A percentile compares a stretch with the other conserved stretches of the same genome.
These are phyloP conservation scores for Ectropis grisescens DNA, from an alignment of 1,140 invertebrate species.

Conservation along the genomic window DNA sequence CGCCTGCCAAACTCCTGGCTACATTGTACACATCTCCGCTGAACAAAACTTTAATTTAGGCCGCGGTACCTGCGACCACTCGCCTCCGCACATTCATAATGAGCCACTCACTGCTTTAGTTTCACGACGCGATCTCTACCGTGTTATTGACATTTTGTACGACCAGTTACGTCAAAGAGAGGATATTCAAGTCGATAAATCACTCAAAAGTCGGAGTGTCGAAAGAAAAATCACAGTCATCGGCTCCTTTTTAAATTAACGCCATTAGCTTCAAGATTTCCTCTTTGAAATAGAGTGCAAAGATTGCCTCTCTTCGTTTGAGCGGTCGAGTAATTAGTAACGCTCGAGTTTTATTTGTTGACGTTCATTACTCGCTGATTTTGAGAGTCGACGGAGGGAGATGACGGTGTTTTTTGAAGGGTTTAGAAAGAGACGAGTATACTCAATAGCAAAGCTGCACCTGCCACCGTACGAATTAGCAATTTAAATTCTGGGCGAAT, in stretches of 20 bases:
- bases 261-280: conserved; percentile 61
- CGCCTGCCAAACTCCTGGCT: conserved; percentile 36
- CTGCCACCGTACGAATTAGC: conserved; percentile 67
- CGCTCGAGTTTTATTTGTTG: conserved; percentile 71
- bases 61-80: conserved; percentile 33
- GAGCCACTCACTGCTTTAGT: conserved; percentile 57
- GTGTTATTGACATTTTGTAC: conserved; percentile 53
- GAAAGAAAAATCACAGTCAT: conserved; percentile 65
- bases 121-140: conserved; percentile 27
- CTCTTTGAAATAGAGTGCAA: conserved; percentile 59
- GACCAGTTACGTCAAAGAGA: conserved; percentile 5
- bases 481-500: conserved; percentile 70
- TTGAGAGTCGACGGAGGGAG: conserved; percentile 31
- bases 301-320: conserved; percentile 62
- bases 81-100: conserved; percentile 36
- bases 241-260: conserved; percentile 63
- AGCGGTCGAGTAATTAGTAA: conserved; percentile 68
- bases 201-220: conserved; percentile 38
- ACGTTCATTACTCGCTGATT: conserved; percentile 69
- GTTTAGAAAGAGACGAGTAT: conserved; percentile 34
- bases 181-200: conserved; percentile 43
- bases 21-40: conserved; percentile 38
- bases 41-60: conserved; percentile 59
- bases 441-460: conserved; percentile 53
- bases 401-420: conserved; percentile 18